Conservation (phyloP, 2,888 invertebrate species). For the Lasioglossum lativentre region DNA sequence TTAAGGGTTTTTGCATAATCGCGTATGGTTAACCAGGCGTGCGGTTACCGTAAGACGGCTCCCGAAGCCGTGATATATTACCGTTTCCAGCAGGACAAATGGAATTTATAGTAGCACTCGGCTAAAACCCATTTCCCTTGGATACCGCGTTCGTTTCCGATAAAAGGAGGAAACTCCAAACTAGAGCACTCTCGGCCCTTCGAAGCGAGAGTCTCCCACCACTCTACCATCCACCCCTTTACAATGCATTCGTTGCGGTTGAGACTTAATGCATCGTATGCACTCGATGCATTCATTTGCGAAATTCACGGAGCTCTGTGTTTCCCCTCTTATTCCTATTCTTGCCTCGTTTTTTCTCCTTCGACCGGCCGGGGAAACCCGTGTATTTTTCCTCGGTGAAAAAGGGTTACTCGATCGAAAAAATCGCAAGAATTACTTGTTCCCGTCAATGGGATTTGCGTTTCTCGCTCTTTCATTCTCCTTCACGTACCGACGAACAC, state of each 20-base stretch:
- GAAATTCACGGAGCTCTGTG: conserved; percentile 28
- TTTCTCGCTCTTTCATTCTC: background rate
- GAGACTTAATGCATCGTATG: conserved; percentile 68
- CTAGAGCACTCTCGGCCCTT: conserved; percentile 59
- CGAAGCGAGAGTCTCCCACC: conserved; percentile 26
- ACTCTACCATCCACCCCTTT: conserved; percentile 35
- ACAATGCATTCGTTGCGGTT: conserved; percentile 70
- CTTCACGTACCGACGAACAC: background rate
- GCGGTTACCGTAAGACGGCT: conserved; percentile 33
- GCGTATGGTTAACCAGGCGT: conserved; percentile 46
- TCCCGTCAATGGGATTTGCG: conserved; percentile 9
- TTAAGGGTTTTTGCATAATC: conserved; percentile 50
- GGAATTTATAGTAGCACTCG: conserved; percentile 73
- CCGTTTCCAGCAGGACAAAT: conserved; percentile 72
- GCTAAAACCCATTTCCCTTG: conserved; percentile 71
- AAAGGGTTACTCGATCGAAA: conserved; percentile 19
- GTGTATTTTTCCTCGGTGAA: conserved; percentile 11
- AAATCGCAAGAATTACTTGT: conserved; percentile 20
- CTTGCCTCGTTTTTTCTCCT: background rate
- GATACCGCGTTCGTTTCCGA: conserved; percentile 66
- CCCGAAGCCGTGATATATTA: conserved; percentile 54
- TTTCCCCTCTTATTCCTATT: background rate
- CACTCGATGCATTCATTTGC: conserved; percentile 65
- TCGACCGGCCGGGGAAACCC: background rate
- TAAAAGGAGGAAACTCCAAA: conserved; percentile 70